Evolutionary conservation across 2,113 vertebrate species (phyloP).

Genomic region (Macrotus californicus): DNA sequence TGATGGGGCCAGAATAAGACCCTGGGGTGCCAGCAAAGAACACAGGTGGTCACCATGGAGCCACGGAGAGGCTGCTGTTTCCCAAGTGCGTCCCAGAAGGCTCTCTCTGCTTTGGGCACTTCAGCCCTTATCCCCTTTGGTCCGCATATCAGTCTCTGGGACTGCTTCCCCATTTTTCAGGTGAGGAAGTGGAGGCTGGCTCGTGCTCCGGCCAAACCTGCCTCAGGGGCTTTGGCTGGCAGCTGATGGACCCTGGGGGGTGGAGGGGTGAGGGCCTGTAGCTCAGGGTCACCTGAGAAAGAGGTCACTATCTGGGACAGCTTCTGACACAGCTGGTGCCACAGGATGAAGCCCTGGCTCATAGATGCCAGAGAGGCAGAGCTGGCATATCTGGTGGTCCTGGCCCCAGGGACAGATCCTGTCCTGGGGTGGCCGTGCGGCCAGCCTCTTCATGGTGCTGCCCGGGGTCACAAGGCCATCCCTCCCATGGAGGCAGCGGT

Average conservation of each 20-base stretch:
- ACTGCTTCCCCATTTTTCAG: background rate
- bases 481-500: background rate
- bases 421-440: background rate
- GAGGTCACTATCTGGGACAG: background rate
- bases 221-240: background rate
- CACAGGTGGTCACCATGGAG: background rate
- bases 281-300: background rate
- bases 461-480: background rate
- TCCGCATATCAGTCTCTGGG: background rate
- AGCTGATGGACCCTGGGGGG: background rate
- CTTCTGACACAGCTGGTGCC: background rate
- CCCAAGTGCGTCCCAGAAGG: accelerated
- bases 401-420: background rate
- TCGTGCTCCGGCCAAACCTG: background rate
- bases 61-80: background rate
- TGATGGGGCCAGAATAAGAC: background rate
- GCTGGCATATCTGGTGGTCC: background rate
- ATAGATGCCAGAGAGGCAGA: background rate
- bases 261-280: background rate
- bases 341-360: background rate
- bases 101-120: background rate
- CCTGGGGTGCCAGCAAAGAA: accelerated
- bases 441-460: background rate
- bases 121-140: background rate
- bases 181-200: background rate